Evolutionary conservation across 2,113 vertebrate species (phyloP).

Genomic region (Plotosus lineatus): DNA sequence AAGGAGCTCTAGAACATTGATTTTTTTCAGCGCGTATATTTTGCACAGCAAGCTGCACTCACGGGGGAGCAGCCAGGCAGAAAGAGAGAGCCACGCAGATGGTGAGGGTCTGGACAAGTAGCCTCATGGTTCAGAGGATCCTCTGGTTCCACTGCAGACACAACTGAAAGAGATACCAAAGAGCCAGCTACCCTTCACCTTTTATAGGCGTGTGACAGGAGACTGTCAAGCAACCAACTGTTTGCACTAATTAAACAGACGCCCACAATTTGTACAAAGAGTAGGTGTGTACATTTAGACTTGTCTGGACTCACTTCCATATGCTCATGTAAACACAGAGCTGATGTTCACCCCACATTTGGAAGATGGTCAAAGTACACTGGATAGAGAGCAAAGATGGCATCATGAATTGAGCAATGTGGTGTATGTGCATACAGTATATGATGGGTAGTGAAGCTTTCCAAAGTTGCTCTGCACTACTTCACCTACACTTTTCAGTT

Average conservation of each 20-base stretch:
- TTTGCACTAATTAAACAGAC: constrained; percentile 19
- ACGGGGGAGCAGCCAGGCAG: constrained; percentile 52
- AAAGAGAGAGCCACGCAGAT: constrained; percentile 59
- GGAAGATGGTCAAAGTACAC: constrained; percentile 42
- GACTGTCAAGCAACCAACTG: constrained; percentile 5
- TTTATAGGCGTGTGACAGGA: constrained; percentile 43
- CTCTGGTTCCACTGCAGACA: constrained; percentile 50
- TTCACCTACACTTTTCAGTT: not conserved
- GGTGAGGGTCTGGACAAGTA: constrained; percentile 56
- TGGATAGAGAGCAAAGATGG: not conserved
- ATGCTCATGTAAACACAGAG: constrained; percentile 7
- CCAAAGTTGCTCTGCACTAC: not conserved
- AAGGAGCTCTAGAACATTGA: not conserved
- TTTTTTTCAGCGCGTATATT: too few relatives aligned
- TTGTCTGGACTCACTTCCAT: not conserved
- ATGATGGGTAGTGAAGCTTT: not conserved
- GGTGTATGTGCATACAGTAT: not conserved
- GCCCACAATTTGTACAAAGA: constrained; percentile 16
- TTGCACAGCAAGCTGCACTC: constrained; percentile 48
- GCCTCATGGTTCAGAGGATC: constrained; percentile 64
- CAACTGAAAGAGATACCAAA: constrained; percentile 40
- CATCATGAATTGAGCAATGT: not conserved
- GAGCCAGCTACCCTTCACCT: not conserved
- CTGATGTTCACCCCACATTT: constrained; percentile 9
- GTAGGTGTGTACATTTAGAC: not conserved